Conservation (phyloP, 2,113 vertebrate genomes). For the Alectura lathami region DNA sequence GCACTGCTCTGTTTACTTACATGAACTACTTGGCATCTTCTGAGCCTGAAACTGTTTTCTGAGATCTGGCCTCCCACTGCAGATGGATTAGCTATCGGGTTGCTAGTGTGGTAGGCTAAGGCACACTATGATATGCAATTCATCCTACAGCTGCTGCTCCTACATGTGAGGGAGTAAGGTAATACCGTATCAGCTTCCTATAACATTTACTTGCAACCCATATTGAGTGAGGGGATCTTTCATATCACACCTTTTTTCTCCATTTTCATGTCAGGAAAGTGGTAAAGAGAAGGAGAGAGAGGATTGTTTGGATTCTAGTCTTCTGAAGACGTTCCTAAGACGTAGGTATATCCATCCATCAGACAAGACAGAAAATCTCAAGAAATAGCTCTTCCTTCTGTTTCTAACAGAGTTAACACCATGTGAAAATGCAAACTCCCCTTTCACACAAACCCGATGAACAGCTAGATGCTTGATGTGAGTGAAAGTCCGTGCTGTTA, state of each 20-base stretch:
- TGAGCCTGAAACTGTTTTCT: not conserved
- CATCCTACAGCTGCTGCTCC: not conserved
- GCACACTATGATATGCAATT: not conserved
- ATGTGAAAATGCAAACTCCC: not conserved
- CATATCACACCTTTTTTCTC: not conserved
- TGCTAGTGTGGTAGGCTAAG: not conserved
- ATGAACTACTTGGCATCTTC: not conserved
- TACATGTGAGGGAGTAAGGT: not conserved
- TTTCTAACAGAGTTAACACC: not conserved
- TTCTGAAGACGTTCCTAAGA: not conserved
- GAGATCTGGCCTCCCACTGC: not conserved
- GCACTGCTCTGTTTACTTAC: not conserved
- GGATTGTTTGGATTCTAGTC: not conserved
- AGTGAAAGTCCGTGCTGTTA: not conserved
- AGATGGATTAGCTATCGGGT: not conserved
- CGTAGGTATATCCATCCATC: not conserved
- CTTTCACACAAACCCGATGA: not conserved
- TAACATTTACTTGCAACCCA: not conserved
- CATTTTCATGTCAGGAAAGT: not conserved
- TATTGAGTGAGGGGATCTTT: not conserved
- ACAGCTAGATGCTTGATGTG: not conserved
- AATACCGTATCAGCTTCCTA: not conserved
- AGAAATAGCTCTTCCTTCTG: not conserved
- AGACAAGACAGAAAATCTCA: not conserved
- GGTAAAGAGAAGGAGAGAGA: not conserved